Percentiles rank a stretch among this genome's conserved stretches.
These are phyloP conservation scores for Axis porcinus DNA, from an alignment of 2,113 vertebrate genomes.

Conservation along the genomic window DNA sequence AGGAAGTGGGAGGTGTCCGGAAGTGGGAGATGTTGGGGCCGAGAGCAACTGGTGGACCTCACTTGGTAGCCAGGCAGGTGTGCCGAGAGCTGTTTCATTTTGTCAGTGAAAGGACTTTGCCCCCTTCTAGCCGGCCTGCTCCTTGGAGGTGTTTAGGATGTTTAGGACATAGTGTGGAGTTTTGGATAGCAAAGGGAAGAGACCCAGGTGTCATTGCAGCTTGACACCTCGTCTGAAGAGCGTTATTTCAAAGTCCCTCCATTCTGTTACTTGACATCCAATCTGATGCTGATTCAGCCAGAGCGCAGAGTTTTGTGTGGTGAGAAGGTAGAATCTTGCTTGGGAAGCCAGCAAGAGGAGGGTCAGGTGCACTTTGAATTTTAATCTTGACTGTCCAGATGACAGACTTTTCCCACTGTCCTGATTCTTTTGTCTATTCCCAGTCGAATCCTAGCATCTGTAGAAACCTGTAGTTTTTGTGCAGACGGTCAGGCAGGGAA, in stretches of 20 bases:
- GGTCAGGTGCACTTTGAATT: background rate
- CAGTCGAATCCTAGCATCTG: background rate
- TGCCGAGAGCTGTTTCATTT: background rate
- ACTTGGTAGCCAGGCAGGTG: background rate
- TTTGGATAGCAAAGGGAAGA: background rate
- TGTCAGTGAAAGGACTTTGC: background rate
- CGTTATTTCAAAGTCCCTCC: background rate
- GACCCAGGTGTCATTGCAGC: background rate
- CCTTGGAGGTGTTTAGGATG: background rate
- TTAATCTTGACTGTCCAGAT: background rate
- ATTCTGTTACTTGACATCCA: background rate
- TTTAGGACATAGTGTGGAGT: background rate
- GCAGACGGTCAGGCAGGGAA: conserved; percentile 8
- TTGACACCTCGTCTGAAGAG: background rate
- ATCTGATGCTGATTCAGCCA: background rate
- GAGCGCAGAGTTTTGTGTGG: background rate
- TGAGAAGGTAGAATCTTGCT: background rate
- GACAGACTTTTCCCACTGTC: background rate
- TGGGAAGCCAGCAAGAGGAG: background rate
- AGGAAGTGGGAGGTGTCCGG: background rate
- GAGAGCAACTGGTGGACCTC: background rate
- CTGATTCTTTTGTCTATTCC: background rate
- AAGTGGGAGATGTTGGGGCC: background rate
- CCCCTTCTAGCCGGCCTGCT: background rate
- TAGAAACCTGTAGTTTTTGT: conserved; percentile 45